These are phyloP conservation scores for Neostethus bicornis DNA, from an alignment of 2,797 vertebrate species.

Conservation along the genomic window DNA sequence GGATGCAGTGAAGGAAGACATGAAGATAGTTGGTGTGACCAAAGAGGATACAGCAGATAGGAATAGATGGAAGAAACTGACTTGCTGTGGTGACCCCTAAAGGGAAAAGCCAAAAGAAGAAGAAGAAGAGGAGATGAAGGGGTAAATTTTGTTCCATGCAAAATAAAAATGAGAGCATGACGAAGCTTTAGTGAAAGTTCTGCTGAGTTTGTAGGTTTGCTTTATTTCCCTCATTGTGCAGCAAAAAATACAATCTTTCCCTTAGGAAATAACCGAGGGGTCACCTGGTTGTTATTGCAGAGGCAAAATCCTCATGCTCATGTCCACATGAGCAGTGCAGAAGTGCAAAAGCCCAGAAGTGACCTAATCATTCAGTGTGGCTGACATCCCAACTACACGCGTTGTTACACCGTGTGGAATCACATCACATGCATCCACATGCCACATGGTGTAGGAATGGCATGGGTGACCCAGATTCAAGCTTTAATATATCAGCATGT, in stretches of 20 bases:
- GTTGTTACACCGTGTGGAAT: conserved; percentile 1
- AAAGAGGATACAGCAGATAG: no score
- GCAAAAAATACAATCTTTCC: conserved; percentile 45
- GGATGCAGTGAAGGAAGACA: no score
- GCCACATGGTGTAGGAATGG: conserved; percentile 2
- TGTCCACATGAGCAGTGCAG: conserved; percentile 14
- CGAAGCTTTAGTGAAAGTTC: conserved; percentile 41
- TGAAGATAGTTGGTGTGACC: no score
- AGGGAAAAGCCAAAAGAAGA: no score
- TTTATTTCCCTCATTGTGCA: conserved; percentile 31
- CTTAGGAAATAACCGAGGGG: conserved; percentile 58
- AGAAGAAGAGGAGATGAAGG: conserved; percentile 6
- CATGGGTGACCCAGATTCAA: conserved; percentile 50
- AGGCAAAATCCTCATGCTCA: conserved; percentile 22
- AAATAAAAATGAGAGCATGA: conserved; percentile 61
- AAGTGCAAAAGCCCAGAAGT: conserved; percentile 3
- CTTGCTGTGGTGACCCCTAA: no score
- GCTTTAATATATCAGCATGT: conserved; percentile 34
- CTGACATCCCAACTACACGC: conserved; percentile 15
- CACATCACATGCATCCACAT: conserved; percentile 13
- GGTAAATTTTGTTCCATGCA: conserved; percentile 17
- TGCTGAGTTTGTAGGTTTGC: conserved; percentile 39
- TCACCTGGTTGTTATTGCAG: conserved; percentile 59
- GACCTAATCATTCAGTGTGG: conserved; percentile 20
- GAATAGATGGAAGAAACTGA: no score